Evolutionary conservation across 2,888 invertebrate genomes (phyloP).

Genomic region (Idaea biselata): DNA sequence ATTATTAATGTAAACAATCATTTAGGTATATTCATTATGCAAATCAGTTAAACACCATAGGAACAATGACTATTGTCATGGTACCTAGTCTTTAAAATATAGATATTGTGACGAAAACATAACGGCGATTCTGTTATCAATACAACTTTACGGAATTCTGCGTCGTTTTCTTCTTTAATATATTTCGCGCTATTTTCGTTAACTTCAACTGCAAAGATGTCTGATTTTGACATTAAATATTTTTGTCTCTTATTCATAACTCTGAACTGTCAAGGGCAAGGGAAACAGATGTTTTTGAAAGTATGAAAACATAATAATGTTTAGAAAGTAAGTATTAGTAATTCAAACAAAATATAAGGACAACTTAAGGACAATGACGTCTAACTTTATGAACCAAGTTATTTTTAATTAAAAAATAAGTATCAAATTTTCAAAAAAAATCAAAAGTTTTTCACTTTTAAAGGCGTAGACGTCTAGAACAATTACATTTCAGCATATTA

Average conservation of each 20-base stretch:
- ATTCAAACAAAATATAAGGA: too few relatives aligned
- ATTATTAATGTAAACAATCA: not conserved
- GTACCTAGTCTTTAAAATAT: constrained; percentile 9
- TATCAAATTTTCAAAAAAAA: too few relatives aligned
- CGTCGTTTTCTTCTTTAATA: too few relatives aligned
- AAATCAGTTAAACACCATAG: constrained; percentile 13
- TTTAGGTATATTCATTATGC: constrained; percentile 4
- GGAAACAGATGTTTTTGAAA: too few relatives aligned
- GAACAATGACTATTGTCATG: constrained; percentile 12
- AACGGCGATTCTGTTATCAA: not conserved
- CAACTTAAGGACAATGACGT: too few relatives aligned
- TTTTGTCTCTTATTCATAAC: not conserved
- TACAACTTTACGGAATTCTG: not conserved
- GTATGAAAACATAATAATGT: too few relatives aligned
- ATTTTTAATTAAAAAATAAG: too few relatives aligned
- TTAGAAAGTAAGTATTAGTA: too few relatives aligned
- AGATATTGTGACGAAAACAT: not conserved
- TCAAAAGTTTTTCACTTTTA: too few relatives aligned
- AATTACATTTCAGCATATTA: too few relatives aligned
- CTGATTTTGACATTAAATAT: not conserved
- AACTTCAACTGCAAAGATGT: not conserved
- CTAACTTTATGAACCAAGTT: too few relatives aligned
- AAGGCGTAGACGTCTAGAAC: too few relatives aligned
- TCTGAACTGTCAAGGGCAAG: not conserved
- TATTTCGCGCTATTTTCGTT: not conserved